Evolutionary conservation across 2,113 vertebrate species (phyloP).

Genomic region (Herpailurus yagouaroundi): DNA sequence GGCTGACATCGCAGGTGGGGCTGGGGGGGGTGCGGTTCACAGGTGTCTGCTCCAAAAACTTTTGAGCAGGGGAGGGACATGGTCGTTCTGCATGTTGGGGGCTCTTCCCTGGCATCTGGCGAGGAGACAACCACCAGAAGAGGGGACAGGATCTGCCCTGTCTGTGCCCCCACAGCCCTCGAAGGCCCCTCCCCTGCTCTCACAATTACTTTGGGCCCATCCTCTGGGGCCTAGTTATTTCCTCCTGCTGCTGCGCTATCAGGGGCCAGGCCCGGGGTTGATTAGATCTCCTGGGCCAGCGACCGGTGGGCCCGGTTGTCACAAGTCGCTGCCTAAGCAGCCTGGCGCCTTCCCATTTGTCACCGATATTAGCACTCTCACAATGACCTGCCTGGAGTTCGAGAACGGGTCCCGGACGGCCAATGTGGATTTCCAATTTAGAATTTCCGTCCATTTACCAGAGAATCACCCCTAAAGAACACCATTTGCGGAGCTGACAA

Average conservation of each 20-base stretch:
- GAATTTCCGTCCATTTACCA: constrained; percentile 65
- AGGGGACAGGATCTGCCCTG: neutral
- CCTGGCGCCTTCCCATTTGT: constrained; percentile 33
- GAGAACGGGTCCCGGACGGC: constrained; percentile 41
- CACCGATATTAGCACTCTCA: neutral
- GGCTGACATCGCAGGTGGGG: neutral
- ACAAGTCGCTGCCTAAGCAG: constrained; percentile 72
- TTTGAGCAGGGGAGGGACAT: neutral
- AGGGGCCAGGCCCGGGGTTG: neutral
- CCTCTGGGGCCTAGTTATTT: constrained; percentile 50
- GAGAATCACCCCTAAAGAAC: constrained; percentile 74
- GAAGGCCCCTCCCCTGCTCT: neutral
- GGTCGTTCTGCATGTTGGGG: neutral
- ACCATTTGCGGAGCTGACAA: constrained; percentile 66
- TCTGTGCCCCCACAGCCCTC: neutral
- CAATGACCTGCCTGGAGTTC: neutral
- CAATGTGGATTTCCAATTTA: constrained; percentile 67
- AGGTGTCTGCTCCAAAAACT: neutral
- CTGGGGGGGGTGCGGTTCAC: neutral
- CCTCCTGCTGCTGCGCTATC: neutral
- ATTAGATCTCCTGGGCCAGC: constrained; percentile 28
- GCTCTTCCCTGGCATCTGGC: neutral
- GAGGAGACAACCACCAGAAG: neutral
- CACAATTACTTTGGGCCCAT: neutral
- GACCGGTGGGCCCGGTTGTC: neutral